Evolutionary conservation across 2,888 invertebrate genomes (phyloP), one percentile per base, ranked within the genome.

Genomic region (Tipula helvola): DNA sequence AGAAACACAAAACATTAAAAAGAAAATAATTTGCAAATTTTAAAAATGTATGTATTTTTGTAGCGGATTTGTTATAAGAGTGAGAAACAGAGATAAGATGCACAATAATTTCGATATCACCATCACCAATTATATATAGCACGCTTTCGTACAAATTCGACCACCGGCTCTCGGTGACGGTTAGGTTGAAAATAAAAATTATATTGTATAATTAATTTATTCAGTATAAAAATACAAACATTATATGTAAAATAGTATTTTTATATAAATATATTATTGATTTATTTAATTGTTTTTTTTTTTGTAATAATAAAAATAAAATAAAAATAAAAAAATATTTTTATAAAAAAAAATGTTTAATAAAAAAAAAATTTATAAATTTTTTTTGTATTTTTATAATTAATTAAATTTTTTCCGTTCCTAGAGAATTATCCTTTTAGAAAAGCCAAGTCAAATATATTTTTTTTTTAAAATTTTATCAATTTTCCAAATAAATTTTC

Each of bases 191-290:
- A 71, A 71, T 71, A 71, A 71, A 71, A 71, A 71, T 71, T 71
- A 71, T 28, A 71, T 71, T 71, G 71, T 71, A 71, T 71, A 71
- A 71, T 71, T 71, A 71, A 71, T 71, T 71, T 71, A 39, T 84
- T 84, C 84, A 84, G 84, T 84, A 84, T 84, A 84, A 84, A 84
- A 84, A 84, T 84, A 84, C 84, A 84, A 84, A 84, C 84, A 84
- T 84, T 84, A 39, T 84, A 84, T 84, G 84, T 84, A 84, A 84
- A 84, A 36, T 84, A 84, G 84, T 84, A 84, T 84, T 84, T 84
- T 84, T 84, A 84, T 84, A 84, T 84, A 84, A 84, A 84, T 84
- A 84, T 84, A 84, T 84, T 84, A 84, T 84, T 84, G 41, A 84
- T 84, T 84, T 39, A 39, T 39, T 84, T 39, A 84, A 39, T 84